A percentile compares a stretch with the other conserved stretches of the same genome.
Evolutionary conservation across 2,797 vertebrate species (phyloP).

Genomic region (Percopsis omiscomaycus): DNA sequence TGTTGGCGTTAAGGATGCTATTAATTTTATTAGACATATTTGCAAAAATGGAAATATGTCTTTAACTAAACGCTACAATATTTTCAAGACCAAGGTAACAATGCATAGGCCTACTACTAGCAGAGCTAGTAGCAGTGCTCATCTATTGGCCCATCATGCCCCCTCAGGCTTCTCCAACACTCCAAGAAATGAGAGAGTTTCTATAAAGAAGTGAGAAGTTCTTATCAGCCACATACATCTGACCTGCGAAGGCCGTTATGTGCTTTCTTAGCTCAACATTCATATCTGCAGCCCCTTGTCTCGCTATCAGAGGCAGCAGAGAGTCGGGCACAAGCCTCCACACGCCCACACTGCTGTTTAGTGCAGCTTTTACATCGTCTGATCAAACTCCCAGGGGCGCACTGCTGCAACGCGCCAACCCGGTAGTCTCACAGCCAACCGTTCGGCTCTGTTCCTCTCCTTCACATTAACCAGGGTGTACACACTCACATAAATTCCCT

Average conservation of each 20-base stretch:
- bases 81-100: too few relatives aligned
- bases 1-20: too few relatives aligned
- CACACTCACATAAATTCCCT: background rate
- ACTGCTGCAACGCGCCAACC: constrained; percentile 11
- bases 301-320: constrained; percentile 7
- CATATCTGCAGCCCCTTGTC: constrained; percentile 13
- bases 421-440: constrained; percentile 11
- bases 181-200: constrained; percentile 8
- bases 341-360: constrained; percentile 60
- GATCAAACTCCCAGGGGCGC: constrained; percentile 40
- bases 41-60: too few relatives aligned
- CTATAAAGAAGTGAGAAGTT: constrained; percentile 7
- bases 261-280: constrained; percentile 10
- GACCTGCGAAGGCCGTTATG: constrained; percentile 24
- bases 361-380: constrained; percentile 48
- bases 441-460: constrained; percentile 5
- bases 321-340: constrained; percentile 50
- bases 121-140: background rate
- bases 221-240: constrained; percentile 13
- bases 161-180: constrained; percentile 15
- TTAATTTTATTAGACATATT: too few relatives aligned
- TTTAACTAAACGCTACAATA: too few relatives aligned
- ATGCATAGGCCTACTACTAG: background rate
- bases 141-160: too few relatives aligned
- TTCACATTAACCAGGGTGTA: background rate